A percentile compares a stretch with the other conserved stretches of the same genome.
phyloP scores from a whole-genome alignment of 2,113 vertebrate species.

The Syngnathus floridae region DNA sequence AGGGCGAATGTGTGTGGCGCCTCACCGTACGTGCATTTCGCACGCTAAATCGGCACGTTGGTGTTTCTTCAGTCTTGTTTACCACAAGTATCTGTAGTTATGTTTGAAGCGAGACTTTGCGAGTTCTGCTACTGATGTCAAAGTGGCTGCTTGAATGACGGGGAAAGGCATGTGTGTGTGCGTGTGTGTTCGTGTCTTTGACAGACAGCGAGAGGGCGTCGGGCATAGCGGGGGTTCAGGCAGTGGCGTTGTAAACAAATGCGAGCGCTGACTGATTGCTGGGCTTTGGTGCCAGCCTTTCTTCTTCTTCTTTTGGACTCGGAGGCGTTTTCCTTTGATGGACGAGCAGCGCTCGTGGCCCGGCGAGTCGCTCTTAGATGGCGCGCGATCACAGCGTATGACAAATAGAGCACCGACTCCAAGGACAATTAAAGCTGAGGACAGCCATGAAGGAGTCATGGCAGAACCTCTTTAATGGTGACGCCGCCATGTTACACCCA shows the following conservation, averaged over 20 bases:
- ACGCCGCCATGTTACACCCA: not conserved
- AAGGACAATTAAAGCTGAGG: not conserved
- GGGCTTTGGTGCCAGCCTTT: conserved; percentile 39
- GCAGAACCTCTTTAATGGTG: not conserved
- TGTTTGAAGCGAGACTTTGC: not conserved
- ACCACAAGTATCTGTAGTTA: not conserved
- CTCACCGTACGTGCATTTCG: too few species aligned
- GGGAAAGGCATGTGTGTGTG: not conserved
- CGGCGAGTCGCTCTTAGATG: conserved; percentile 39
- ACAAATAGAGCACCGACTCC: conserved; percentile 36
- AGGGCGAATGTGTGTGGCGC: too few species aligned
- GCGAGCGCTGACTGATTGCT: conserved; percentile 54
- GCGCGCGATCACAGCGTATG: conserved; percentile 19
- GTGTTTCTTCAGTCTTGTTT: not conserved
- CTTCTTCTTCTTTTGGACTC: conserved; percentile 30
- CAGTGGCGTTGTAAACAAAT: conserved; percentile 44
- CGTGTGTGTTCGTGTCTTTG: not conserved
- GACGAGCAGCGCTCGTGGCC: conserved; percentile 50
- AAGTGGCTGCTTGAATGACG: not conserved
- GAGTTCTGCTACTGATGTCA: not conserved
- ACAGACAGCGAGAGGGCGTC: not conserved
- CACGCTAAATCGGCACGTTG: too few species aligned
- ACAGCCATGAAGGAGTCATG: not conserved
- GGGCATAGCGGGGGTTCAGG: not conserved
- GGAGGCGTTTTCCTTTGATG: conserved; percentile 41